A percentile compares a stretch with the other conserved stretches of the same genome.
phyloP scores from a whole-genome alignment of 1,140 invertebrate species.

The Dinoponera quadriceps region DNA sequence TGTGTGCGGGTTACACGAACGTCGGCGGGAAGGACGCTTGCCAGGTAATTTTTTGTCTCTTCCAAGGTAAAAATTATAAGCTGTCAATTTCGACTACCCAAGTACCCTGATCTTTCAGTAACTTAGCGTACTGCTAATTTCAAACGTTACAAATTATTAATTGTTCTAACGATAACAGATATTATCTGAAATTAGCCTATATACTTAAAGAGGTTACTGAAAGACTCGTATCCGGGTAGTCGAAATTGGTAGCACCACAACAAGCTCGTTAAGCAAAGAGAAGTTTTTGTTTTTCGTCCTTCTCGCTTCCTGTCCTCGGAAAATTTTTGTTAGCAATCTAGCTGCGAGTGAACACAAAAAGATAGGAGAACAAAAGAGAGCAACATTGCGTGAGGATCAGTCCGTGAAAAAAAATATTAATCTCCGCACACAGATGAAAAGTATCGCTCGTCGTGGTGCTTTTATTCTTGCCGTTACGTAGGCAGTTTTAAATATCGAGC shows the following conservation, averaged over 20 bases:
- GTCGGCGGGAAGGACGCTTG: conserved; percentile 79
- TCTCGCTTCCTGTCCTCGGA: not conserved
- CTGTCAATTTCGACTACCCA: too few species aligned
- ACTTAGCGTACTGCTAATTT: too few species aligned
- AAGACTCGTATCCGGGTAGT: too few species aligned
- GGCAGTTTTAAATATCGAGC: conserved; percentile 46
- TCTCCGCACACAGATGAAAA: conserved; percentile 36
- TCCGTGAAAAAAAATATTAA: conserved; percentile 51
- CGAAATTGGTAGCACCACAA: too few species aligned
- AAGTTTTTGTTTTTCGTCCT: not conserved
- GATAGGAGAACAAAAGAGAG: not conserved
- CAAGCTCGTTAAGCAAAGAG: not conserved
- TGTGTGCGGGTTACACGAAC: conserved; percentile 81
- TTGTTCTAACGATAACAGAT: too few species aligned
- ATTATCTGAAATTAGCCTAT: too few species aligned
- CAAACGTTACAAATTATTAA: too few species aligned
- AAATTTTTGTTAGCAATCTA: conserved; percentile 27
- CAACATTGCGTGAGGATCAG: conserved; percentile 4
- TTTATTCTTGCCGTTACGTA: conserved; percentile 45
- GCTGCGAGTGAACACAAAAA: not conserved
- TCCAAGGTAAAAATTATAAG: conserved; percentile 19
- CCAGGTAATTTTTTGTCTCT: conserved; percentile 58
- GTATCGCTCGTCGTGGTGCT: conserved; percentile 19
- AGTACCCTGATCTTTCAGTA: too few species aligned
- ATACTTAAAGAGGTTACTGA: too few species aligned